Base-by-base conservation (phyloP, 2,113 vertebrate species). In the Gymnorhina tibicen region DNA sequence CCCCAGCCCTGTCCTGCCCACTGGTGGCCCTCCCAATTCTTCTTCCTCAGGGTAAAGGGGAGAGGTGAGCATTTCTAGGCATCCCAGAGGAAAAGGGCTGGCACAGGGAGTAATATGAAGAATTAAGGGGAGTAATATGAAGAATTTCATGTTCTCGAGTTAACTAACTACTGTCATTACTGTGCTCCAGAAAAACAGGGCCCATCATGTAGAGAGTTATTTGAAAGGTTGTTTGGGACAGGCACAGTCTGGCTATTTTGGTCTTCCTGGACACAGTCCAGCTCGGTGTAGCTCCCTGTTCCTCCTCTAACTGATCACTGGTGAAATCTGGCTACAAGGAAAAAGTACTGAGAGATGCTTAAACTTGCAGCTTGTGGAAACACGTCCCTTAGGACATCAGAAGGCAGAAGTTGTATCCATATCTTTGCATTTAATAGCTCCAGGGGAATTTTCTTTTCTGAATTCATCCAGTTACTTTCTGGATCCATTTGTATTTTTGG, bases 11-110 rank as follows among this genome's bases (percentile, higher is more conserved):
- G 37, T 32, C 55, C 73, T 37, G 27, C 26, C 7, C 2, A 1
- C 16, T 3, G 3, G 27, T 1, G 4, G 13, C 18, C 13, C 11
- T 41, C 15, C 16, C 7, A 52, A 5, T 27, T n/a, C 62, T 52
- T 80, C 20, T 73, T 87, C 32, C 30, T 66, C 30, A 32, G 19
- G 27, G 6, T 44, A 44, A 80, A 52, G 32, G 32, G 56, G 53
- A 58, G 53, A 52, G 6, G 10, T 13, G 19, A 84, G 35, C 19
- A 39, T 18, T 35, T 59, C 44, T n/a, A 35, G 59, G 41, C 5
- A 3, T 13, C 52, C 49, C n/a, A 27, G 41, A n/a, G n/a, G 58
- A 66, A 66, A 70, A 27, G 13, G 44, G n/a, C 20, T 2, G 3
- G 13, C n/a, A 82, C 46, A 70, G 53, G 37, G 41, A 62, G 50